Evolutionary conservation across 2,797 vertebrate genomes (phyloP).

Genomic region (Threskiornis aethiopicus): DNA sequence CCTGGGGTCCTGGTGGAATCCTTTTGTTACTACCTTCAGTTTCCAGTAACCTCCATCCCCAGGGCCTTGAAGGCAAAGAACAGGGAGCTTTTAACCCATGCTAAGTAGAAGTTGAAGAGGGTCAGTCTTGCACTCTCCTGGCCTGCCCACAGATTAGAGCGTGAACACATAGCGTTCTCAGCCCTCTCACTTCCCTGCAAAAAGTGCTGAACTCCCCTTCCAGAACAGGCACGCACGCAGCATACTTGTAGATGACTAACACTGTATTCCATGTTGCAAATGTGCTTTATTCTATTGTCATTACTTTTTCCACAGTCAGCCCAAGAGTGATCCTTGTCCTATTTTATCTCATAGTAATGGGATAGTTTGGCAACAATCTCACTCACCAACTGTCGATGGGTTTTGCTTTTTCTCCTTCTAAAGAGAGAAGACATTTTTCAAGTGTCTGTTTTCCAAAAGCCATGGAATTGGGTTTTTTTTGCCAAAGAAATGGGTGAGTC

Average conservation of each 20-base stretch:
- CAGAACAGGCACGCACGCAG: background rate
- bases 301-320: background rate
- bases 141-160: background rate
- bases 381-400: rapidly evolving
- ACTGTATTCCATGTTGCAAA: background rate
- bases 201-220: background rate
- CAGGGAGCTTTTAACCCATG: background rate
- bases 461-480: background rate
- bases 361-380: background rate
- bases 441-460: background rate
- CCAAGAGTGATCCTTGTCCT: background rate
- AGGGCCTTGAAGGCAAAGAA: background rate
- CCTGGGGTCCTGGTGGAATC: background rate
- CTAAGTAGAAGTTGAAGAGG: background rate
- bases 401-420: background rate
- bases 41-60: background rate
- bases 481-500: constrained; percentile 19
- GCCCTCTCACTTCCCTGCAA: background rate
- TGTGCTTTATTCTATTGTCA: background rate
- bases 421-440: background rate
- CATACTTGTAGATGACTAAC: background rate
- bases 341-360: background rate
- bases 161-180: background rate
- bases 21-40: background rate
- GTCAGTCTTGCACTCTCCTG: background rate